Conservation (phyloP, 2,888 invertebrate species). For the Trissonchulus sp. region DNA sequence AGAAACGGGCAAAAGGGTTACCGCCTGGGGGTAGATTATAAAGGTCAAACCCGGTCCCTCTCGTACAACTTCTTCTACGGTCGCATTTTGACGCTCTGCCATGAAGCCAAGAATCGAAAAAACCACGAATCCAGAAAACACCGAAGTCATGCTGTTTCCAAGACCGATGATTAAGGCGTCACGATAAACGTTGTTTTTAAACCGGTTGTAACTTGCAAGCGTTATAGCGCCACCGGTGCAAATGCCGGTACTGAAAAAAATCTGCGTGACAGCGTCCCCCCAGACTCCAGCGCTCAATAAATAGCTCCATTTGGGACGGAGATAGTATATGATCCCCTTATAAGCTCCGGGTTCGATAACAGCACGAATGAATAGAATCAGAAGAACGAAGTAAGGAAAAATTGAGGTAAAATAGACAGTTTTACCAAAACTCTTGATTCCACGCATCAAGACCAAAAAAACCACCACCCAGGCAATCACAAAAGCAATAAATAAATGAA, state of each 20-base stretch:
- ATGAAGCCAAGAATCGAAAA: conserved; percentile 36
- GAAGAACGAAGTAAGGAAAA: conserved; percentile 34
- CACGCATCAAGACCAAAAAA: conserved; percentile 33
- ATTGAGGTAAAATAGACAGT: conserved; percentile 35
- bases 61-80: conserved; percentile 31
- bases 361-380: conserved; percentile 29
- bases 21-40: conserved; percentile 35
- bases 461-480: conserved; percentile 33
- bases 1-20: conserved; percentile 30
- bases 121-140: conserved; percentile 35
- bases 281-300: conserved; percentile 39
- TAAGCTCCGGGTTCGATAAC: conserved; percentile 44
- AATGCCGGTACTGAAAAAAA: conserved; percentile 35
- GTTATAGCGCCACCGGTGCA: conserved; percentile 34
- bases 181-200: conserved; percentile 33
- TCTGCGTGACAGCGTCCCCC: conserved; percentile 46
- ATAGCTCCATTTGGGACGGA: conserved; percentile 44
- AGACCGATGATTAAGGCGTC: conserved; percentile 33
- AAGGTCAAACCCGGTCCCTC: conserved; percentile 34
- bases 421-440: conserved; percentile 34
- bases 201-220: conserved; percentile 34
- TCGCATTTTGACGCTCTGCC: conserved; percentile 29
- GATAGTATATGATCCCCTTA: conserved; percentile 44
- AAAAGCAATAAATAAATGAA: conserved; percentile 27
- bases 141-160: conserved; percentile 34